Percentiles rank a stretch among this genome's conserved stretches.
Evolutionary conservation across 1,140 invertebrate species (phyloP).

Genomic region (Lordiphosa clarofinis): DNA sequence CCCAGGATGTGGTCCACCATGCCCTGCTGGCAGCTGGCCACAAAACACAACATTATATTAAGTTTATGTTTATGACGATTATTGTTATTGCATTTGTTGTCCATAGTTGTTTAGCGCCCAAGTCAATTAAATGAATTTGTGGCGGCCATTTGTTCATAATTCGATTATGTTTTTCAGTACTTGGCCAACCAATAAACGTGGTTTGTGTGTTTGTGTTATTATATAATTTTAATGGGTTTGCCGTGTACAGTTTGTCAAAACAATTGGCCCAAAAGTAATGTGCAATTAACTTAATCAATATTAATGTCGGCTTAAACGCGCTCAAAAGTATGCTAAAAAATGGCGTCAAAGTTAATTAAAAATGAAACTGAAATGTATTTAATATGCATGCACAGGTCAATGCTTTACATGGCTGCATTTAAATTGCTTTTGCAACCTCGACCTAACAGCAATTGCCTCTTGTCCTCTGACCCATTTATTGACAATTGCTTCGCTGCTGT

Average conservation of each 20-base stretch:
- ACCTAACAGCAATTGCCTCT: neutral
- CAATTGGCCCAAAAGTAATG: slow-evolving; percentile 14
- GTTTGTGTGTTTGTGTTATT: slow-evolving; percentile 30
- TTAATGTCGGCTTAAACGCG: slow-evolving; percentile 19
- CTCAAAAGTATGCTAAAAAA: slow-evolving; percentile 31
- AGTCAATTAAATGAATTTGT: slow-evolving; percentile 70
- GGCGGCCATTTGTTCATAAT: slow-evolving; percentile 53
- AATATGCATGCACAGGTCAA: slow-evolving; percentile 2
- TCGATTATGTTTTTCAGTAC: slow-evolving; percentile 46
- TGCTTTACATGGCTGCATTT: slow-evolving; percentile 9
- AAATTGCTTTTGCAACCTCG: slow-evolving; percentile 9
- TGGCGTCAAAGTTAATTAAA: slow-evolving; percentile 9
- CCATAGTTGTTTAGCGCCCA: slow-evolving; percentile 38
- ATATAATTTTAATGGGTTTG: slow-evolving; percentile 45
- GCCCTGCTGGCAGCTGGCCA: neutral
- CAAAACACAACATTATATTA: slow-evolving; percentile 38
- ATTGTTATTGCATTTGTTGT: slow-evolving; percentile 65
- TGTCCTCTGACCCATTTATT: neutral
- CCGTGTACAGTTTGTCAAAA: slow-evolving; percentile 18
- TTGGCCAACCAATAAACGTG: slow-evolving; percentile 22
- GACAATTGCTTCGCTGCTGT: neutral
- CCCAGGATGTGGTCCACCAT: slow-evolving; percentile 11
- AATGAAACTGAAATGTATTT: neutral
- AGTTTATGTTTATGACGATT: slow-evolving; percentile 67
- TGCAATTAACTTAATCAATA: slow-evolving; percentile 31